Conservation (phyloP, 2,797 vertebrate genomes). For the Valencia hispanica region DNA sequence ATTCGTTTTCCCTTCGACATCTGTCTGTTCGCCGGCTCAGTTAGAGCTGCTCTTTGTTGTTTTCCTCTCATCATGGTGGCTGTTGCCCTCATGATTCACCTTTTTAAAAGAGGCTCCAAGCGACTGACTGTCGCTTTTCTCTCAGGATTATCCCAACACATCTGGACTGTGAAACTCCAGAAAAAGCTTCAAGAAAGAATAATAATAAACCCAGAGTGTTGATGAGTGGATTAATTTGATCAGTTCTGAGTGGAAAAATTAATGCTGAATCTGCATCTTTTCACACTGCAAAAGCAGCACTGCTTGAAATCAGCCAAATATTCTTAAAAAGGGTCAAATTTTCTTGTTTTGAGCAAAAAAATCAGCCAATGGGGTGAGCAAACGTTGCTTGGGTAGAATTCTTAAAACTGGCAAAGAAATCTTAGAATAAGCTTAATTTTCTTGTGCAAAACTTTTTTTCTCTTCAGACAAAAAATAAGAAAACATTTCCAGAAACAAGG, state of each 20-base stretch:
- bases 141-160: neutral
- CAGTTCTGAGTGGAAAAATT: neutral
- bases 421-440: too few relatives aligned
- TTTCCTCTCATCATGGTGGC: neutral
- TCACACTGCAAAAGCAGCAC: too few relatives aligned
- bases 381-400: too few relatives aligned
- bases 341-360: too few relatives aligned
- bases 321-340: too few relatives aligned
- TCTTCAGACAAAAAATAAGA: too few relatives aligned
- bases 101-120: neutral
- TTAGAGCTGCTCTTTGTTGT: neutral
- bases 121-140: neutral
- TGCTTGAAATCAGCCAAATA: too few relatives aligned
- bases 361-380: too few relatives aligned
- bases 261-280: neutral
- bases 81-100: neutral
- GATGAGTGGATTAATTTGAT: neutral
- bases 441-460: too few relatives aligned
- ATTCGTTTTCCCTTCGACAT: neutral
- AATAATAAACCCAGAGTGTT: neutral
- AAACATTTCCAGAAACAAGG: too few relatives aligned
- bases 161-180: neutral
- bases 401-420: too few relatives aligned
- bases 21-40: slow-evolving; percentile 9
- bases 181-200: neutral